phyloP scores from a whole-genome alignment of 2,113 vertebrate species.

The Rousettus leschenaultii region DNA sequence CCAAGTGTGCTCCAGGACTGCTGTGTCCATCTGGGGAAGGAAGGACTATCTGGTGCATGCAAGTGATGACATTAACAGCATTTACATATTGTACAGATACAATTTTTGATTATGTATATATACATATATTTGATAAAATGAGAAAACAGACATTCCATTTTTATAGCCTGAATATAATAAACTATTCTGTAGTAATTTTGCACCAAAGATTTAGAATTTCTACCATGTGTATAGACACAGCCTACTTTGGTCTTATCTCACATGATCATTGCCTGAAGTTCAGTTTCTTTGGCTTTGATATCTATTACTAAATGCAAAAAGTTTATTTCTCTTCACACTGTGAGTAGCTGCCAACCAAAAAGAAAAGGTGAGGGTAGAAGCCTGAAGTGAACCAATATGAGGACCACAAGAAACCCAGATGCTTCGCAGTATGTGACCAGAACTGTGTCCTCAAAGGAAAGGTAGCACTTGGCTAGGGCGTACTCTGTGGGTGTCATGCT shows the following conservation, averaged over 20 bases:
- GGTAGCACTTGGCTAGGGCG: constrained; percentile 90
- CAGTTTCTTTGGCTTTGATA: constrained; percentile 77
- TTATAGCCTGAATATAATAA: constrained; percentile 79
- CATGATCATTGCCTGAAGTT: constrained; percentile 73
- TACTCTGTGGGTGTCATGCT: constrained; percentile 85
- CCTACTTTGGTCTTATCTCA: constrained; percentile 74
- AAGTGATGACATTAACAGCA: constrained; percentile 65
- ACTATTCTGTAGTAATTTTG: constrained; percentile 76
- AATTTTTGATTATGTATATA: constrained; percentile 75
- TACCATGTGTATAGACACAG: constrained; percentile 69
- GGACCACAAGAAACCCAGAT: constrained; percentile 80
- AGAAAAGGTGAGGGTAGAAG: constrained; percentile 82
- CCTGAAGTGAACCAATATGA: constrained; percentile 82
- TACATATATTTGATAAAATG: constrained; percentile 82
- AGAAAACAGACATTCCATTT: constrained; percentile 78
- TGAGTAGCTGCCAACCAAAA: constrained; percentile 86
- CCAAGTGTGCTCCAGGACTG: constrained; percentile 59
- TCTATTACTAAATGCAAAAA: constrained; percentile 70
- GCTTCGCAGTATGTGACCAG: constrained; percentile 85
- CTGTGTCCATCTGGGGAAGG: constrained; percentile 62
- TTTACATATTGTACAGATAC: constrained; percentile 82
- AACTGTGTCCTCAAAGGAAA: constrained; percentile 89
- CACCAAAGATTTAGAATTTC: constrained; percentile 74
- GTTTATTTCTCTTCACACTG: constrained; percentile 82
- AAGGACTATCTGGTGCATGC: constrained; percentile 71